Evolutionary conservation across 2,113 vertebrate genomes (phyloP).

Genomic region (Alces alces): DNA sequence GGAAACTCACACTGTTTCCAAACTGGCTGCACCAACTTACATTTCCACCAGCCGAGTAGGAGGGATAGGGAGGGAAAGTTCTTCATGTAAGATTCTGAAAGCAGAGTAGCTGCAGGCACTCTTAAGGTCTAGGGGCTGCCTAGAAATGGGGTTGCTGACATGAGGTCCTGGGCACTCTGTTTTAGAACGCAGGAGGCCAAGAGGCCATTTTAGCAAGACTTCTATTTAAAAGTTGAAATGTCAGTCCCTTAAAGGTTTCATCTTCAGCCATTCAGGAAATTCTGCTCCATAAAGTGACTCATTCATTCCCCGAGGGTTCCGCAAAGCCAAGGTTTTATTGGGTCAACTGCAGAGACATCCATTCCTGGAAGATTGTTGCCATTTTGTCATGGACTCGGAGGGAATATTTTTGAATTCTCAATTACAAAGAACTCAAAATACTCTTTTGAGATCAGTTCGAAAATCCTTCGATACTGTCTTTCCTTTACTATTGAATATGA

Average conservation of each 20-base stretch:
- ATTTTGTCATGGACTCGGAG: neutral
- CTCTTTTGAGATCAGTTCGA: neutral
- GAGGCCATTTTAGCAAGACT: neutral
- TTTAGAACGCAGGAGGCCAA: neutral
- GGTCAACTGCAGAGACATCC: neutral
- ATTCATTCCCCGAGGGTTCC: neutral
- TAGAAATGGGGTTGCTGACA: neutral
- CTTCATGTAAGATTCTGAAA: rapidly evolving
- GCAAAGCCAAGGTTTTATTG: neutral
- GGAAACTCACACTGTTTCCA: neutral
- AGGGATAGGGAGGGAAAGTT: neutral
- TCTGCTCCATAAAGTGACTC: slow-evolving; percentile 44
- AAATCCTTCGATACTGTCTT: neutral
- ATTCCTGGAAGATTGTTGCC: slow-evolving; percentile 24
- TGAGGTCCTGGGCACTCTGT: neutral
- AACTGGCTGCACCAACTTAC: neutral
- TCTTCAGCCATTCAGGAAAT: slow-evolving; percentile 33
- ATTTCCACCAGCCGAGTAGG: neutral
- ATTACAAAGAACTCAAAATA: neutral
- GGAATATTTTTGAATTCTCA: neutral
- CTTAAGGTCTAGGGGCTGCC: neutral
- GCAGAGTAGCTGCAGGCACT: neutral
- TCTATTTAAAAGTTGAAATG: neutral
- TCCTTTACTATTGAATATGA: neutral
- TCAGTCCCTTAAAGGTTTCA: neutral